A percentile compares a stretch with the other conserved stretches of the same genome.
Evolutionary conservation across 1,140 invertebrate species (phyloP).

Genomic region (Drosophila pachea): DNA sequence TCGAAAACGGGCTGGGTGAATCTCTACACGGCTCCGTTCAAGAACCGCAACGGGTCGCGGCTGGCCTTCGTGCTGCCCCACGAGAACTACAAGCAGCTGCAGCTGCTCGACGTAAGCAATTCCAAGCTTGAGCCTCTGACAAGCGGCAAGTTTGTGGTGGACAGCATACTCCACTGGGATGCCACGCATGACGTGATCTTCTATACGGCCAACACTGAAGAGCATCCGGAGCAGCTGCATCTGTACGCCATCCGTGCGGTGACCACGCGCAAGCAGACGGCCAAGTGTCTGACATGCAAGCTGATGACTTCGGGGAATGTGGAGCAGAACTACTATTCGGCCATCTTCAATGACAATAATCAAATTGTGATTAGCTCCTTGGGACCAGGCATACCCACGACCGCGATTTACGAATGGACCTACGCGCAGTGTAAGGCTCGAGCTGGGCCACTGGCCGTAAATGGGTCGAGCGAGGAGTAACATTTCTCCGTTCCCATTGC

Average conservation of each 20-base stretch:
- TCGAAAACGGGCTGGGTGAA: conserved; percentile 86
- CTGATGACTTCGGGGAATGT: conserved; percentile 65
- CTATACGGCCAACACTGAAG: conserved; percentile 82
- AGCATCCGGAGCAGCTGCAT: conserved; percentile 82
- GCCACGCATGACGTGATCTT: conserved; percentile 84
- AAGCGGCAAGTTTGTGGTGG: conserved; percentile 87
- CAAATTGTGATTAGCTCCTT: conserved; percentile 66
- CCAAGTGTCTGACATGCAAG: conserved; percentile 82
- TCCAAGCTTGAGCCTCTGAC: conserved; percentile 79
- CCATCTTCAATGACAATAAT: conserved; percentile 66
- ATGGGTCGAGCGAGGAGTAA: too few relatives aligned
- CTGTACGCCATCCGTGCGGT: conserved; percentile 80
- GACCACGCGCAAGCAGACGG: conserved; percentile 60
- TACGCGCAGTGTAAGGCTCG: conserved; percentile 44
- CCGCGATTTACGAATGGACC: conserved; percentile 61
- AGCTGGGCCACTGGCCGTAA: too few relatives aligned
- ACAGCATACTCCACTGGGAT: conserved; percentile 89
- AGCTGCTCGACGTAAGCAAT: conserved; percentile 79
- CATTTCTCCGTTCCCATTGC: neutral
- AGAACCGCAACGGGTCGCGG: conserved; percentile 81
- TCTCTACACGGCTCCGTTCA: conserved; percentile 81
- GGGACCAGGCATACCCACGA: conserved; percentile 71
- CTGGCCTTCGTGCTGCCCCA: conserved; percentile 84
- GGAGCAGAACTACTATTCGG: conserved; percentile 72
- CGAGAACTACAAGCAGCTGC: conserved; percentile 85